Evolutionary conservation across 2,888 invertebrate genomes (phyloP).

Genomic region (Belgica antarctica): DNA sequence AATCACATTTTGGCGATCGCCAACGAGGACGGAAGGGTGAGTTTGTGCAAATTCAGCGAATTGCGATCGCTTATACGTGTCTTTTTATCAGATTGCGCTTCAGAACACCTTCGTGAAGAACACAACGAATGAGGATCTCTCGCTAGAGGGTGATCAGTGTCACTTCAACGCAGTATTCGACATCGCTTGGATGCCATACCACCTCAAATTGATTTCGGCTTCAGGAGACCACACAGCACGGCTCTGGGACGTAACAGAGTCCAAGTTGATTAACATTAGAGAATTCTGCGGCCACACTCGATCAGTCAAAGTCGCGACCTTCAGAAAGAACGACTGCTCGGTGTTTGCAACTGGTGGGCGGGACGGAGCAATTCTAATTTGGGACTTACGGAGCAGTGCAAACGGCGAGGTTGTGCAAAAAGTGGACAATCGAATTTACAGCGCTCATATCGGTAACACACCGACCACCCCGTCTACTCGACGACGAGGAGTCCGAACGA

Average conservation of each 20-base stretch:
- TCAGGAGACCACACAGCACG: slow-evolving; percentile 81
- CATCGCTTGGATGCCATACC: slow-evolving; percentile 77
- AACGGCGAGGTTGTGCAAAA: slow-evolving; percentile 55
- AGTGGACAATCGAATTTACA: slow-evolving; percentile 69
- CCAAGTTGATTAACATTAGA: slow-evolving; percentile 55
- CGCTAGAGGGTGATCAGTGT: slow-evolving; percentile 59
- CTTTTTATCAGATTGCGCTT: slow-evolving; percentile 49
- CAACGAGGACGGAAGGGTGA: slow-evolving; percentile 79
- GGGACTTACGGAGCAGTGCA: slow-evolving; percentile 69
- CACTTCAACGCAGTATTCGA: slow-evolving; percentile 90
- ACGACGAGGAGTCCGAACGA: slow-evolving; percentile 49
- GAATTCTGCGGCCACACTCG: slow-evolving; percentile 74
- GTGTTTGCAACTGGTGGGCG: slow-evolving; percentile 85
- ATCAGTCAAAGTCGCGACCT: slow-evolving; percentile 79
- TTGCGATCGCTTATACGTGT: neutral
- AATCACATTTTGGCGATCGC: slow-evolving; percentile 76
- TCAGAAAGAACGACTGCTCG: slow-evolving; percentile 66
- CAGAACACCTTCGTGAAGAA: slow-evolving; percentile 58
- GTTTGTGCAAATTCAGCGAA: slow-evolving; percentile 18
- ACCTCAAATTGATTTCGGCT: slow-evolving; percentile 76
- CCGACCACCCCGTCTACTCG: slow-evolving; percentile 55
- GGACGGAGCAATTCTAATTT: slow-evolving; percentile 81
- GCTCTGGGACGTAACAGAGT: slow-evolving; percentile 70
- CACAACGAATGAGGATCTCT: slow-evolving; percentile 52
- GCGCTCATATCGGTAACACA: slow-evolving; percentile 52